A percentile compares a stretch with the other conserved stretches of the same genome.
Conservation (phyloP, 2,797 vertebrate genomes). For the Chelidonichthys spinosus region DNA sequence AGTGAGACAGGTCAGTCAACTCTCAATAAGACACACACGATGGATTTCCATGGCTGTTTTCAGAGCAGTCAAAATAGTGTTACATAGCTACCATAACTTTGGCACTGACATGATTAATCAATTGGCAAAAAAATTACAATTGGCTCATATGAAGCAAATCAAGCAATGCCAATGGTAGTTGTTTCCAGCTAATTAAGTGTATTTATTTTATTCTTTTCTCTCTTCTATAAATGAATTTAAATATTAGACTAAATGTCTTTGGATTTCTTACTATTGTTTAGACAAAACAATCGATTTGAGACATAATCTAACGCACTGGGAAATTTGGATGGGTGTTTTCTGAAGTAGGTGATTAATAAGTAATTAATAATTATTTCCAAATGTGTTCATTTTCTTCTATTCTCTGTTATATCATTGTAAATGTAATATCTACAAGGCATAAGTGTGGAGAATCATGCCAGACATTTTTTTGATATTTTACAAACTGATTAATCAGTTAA, state of each 20-base stretch:
- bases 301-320: too few relatives aligned
- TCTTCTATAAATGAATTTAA: neutral
- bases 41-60: slow-evolving; percentile 5
- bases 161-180: neutral
- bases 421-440: neutral
- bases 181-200: neutral
- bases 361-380: neutral
- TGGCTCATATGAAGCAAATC: neutral
- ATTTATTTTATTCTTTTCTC: neutral
- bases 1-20: slow-evolving; percentile 22
- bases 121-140: neutral
- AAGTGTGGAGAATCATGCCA: neutral
- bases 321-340: neutral
- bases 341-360: neutral
- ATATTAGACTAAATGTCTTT: neutral
- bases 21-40: neutral
- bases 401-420: neutral
- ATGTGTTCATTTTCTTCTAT: neutral
- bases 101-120: neutral
- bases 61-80: neutral
- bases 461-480: neutral
- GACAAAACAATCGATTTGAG: neutral
- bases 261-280: neutral
- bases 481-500: neutral
- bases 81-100: too few relatives aligned